phyloP scores from a whole-genome alignment of 2,888 invertebrate species.

The Cecidostiba fungosa region DNA sequence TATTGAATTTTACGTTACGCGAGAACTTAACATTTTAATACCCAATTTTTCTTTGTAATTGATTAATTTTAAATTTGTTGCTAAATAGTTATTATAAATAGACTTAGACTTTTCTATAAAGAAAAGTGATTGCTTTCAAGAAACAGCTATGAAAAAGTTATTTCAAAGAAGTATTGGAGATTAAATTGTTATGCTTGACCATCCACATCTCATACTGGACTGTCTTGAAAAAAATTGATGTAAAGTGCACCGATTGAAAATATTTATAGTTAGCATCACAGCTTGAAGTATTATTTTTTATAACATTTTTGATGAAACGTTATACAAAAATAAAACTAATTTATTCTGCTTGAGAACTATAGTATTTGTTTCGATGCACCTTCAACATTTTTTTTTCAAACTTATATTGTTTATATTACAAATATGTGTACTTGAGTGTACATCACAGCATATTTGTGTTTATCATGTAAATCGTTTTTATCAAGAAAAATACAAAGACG shows the following conservation, averaged over 20 bases:
- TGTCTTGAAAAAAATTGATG: constrained; percentile 32
- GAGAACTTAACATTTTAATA: not conserved
- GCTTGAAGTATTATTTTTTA: constrained; percentile 21
- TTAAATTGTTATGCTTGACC: not conserved
- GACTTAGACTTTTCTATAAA: too few relatives aligned
- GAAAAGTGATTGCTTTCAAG: not conserved
- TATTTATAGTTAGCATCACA: constrained; percentile 33
- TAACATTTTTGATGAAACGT: constrained; percentile 39
- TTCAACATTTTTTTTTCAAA: constrained; percentile 46
- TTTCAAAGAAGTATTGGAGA: not conserved
- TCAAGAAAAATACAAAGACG: constrained; percentile 60
- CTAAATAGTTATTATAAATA: too few relatives aligned
- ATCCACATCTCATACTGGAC: constrained; percentile 27
- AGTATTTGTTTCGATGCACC: constrained; percentile 30
- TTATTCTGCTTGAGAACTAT: constrained; percentile 8
- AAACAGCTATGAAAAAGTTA: not conserved
- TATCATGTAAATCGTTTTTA: constrained; percentile 54
- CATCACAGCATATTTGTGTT: constrained; percentile 61
- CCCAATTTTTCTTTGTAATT: not conserved
- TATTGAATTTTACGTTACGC: constrained; percentile 35
- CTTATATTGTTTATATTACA: constrained; percentile 39
- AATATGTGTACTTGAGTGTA: constrained; percentile 50
- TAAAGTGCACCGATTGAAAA: constrained; percentile 12
- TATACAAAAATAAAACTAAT: constrained; percentile 30
- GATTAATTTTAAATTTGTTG: not conserved